Percentiles rank a stretch among this genome's conserved stretches.
Conservation (phyloP, 2,797 vertebrate genomes). For the Gadopsis marmoratus region DNA sequence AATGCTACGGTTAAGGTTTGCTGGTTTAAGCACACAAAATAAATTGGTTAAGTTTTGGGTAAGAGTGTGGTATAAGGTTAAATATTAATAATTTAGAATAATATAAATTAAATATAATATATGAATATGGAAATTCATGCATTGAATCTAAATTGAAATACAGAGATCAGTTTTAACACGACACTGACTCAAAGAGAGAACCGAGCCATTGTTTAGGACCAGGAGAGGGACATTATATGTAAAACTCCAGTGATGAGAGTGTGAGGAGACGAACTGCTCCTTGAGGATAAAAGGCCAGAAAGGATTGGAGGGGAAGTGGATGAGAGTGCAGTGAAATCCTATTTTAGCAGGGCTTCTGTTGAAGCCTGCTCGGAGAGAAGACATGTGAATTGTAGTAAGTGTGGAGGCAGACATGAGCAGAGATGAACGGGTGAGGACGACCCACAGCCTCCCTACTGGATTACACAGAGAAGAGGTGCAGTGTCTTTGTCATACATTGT, state of each 20-base stretch:
- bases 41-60: too few relatives aligned
- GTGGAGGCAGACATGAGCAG: constrained; percentile 38
- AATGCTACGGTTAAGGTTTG: too few relatives aligned
- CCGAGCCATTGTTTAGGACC: neutral
- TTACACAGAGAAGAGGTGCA: constrained; percentile 54
- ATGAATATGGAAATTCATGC: too few relatives aligned
- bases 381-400: constrained; percentile 31
- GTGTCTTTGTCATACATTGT: too few relatives aligned
- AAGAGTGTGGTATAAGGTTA: too few relatives aligned
- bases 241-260: neutral
- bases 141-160: neutral
- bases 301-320: constrained; percentile 29
- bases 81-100: too few relatives aligned
- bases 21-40: too few relatives aligned
- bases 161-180: neutral
- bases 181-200: neutral
- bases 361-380: constrained; percentile 39
- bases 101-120: too few relatives aligned
- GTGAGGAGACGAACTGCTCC: constrained; percentile 8
- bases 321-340: constrained; percentile 65
- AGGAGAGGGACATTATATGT: constrained; percentile 1
- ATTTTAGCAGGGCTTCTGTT: constrained; percentile 42
- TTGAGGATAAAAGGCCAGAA: constrained; percentile 29
- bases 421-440: constrained; percentile 62
- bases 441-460: constrained; percentile 62